Conservation (phyloP, 2,888 invertebrate genomes). For the Heliconius erato region DNA sequence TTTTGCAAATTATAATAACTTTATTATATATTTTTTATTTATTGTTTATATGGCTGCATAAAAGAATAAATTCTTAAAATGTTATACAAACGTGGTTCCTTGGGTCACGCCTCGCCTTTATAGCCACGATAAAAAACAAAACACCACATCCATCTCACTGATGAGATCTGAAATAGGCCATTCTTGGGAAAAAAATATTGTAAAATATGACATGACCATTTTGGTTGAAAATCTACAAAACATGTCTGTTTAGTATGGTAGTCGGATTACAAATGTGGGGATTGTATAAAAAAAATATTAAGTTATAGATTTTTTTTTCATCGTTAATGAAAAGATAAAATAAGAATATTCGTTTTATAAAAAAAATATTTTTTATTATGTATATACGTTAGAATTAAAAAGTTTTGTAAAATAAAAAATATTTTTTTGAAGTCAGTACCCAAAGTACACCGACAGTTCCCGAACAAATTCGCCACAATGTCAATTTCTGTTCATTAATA, state of each 20-base stretch:
- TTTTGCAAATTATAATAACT: neutral
- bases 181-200: conserved; percentile 53
- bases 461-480: no score
- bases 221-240: neutral
- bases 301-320: no score
- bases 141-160: conserved; percentile 77
- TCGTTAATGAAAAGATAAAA: no score
- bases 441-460: no score
- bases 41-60: conserved; percentile 39
- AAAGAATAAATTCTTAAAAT: conserved; percentile 60
- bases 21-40: conserved; percentile 14
- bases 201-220: conserved; percentile 48
- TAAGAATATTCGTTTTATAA: no score
- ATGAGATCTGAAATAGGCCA: conserved; percentile 75
- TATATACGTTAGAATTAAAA: no score
- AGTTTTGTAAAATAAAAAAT: no score
- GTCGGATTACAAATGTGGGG: no score
- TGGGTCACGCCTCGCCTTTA: conserved; percentile 76
- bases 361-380: no score
- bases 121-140: conserved; percentile 78
- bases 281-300: no score
- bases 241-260: neutral
- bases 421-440: no score
- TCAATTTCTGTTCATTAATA: no score
- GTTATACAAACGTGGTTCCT: conserved; percentile 65